Evolutionary conservation across 2,888 invertebrate genomes (phyloP).

Genomic region (Leptopilina syphax): DNA sequence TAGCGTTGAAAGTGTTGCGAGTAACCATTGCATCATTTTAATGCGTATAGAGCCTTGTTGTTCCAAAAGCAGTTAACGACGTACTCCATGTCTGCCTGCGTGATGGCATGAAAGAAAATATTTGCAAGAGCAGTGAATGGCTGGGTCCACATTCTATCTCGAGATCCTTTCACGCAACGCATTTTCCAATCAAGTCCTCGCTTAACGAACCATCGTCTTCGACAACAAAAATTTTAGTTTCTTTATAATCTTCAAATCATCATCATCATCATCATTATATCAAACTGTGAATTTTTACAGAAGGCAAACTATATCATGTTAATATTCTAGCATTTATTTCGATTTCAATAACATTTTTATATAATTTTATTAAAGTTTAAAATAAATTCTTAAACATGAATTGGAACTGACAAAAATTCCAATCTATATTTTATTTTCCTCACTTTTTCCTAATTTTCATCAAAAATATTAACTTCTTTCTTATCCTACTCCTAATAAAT

Average conservation of each 20-base stretch:
- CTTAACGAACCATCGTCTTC: not conserved
- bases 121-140: constrained; percentile 33
- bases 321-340: too few relatives aligned
- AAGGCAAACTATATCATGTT: too few relatives aligned
- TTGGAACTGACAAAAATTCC: too few relatives aligned
- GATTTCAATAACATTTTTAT: too few relatives aligned
- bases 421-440: too few relatives aligned
- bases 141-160: constrained; percentile 24
- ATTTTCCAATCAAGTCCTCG: constrained; percentile 14
- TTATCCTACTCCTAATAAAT: too few relatives aligned
- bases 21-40: constrained; percentile 26
- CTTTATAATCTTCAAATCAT: not conserved
- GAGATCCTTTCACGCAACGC: constrained; percentile 18
- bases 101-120: constrained; percentile 32
- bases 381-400: too few relatives aligned
- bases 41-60: not conserved
- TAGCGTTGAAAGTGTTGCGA: constrained; percentile 49
- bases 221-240: not conserved
- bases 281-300: too few relatives aligned
- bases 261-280: not conserved
- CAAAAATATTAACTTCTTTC: too few relatives aligned
- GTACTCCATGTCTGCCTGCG: constrained; percentile 24
- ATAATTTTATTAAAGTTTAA: too few relatives aligned
- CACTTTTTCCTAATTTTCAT: too few relatives aligned
- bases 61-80: constrained; percentile 32